Conservation (phyloP, 2,113 vertebrate species). For the Corythaixoides concolor region DNA sequence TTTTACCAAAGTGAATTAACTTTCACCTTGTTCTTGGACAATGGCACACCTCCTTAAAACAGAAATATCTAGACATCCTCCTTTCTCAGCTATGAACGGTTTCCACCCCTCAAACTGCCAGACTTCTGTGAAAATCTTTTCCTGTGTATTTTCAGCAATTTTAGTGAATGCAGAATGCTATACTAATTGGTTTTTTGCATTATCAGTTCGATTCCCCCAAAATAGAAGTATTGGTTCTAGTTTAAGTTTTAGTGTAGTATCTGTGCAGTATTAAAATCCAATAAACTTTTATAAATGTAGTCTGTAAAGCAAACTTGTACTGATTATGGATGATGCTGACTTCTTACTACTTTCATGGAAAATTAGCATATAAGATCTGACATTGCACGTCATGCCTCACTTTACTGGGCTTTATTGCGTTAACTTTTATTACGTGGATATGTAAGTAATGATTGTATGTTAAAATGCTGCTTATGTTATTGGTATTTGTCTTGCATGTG, state of each 20-base stretch:
- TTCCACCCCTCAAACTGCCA: not conserved
- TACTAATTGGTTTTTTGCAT: not conserved
- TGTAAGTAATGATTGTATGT: not conserved
- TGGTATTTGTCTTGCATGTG: not conserved
- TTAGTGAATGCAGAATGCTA: not conserved
- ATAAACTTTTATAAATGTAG: not conserved
- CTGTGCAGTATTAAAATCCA: not conserved
- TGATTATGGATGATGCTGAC: not conserved
- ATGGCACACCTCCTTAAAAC: not conserved
- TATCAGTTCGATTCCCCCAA: not conserved
- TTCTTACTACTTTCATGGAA: not conserved
- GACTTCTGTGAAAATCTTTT: not conserved
- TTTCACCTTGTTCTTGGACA: not conserved
- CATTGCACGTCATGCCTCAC: not conserved
- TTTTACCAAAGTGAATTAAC: rapidly evolving
- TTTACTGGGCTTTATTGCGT: not conserved
- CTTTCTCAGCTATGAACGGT: not conserved
- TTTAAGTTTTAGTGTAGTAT: not conserved
- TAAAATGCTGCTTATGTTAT: not conserved
- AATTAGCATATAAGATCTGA: not conserved
- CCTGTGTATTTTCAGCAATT: not conserved
- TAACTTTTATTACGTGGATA: not conserved
- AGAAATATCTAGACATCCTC: not conserved
- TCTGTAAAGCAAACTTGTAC: rapidly evolving
- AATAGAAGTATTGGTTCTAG: not conserved